Base-by-base conservation (phyloP, 2,888 invertebrate species). In the Lissonota sp. region DNA sequence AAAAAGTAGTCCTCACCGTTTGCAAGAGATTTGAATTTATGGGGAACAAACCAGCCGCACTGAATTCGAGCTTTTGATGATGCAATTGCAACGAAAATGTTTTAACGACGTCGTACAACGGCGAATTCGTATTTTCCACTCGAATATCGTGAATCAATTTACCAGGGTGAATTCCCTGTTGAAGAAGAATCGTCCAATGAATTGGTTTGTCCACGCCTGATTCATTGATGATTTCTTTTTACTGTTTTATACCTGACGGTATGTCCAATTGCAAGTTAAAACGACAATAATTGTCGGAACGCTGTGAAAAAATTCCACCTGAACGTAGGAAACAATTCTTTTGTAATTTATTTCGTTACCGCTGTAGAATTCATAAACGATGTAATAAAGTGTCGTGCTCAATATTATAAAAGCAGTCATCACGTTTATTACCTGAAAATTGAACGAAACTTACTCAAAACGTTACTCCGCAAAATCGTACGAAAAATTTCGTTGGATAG, bases 1-100 rank as follows among this genome's bases (percentile, higher is more conserved):
- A n/a, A 26, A 26, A 26, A 26, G 1, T 26, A 26, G 1, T 26
- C 3, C 26, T 26, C 49, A 91, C 90, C 81, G 87, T 86, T 76
- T 88, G 88, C 12, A 90, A 81, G 7, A 90, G 79, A 67, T 79
- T 87, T 8, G 87, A 87, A 76, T 91, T 87, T 6, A 91, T 77
- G 3, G 80, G 72, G 37, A 90, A 89, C 62, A 88, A 87, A 51
- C 88, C 90, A 44, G 86, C 86, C 5, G 87, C 89, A 26, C 88
- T 87, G 58, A 91, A 91, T 58, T 83, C 82, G 53, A 89, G 79
- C 37, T 84, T 84, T 49, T 84, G 84, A 78, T 86, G 88, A 10
- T 87, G 82, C 39, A 89, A 83, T 55, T 91, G 88, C 39, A 88
- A 86, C 8, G 87, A 87, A 63, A 91, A 90, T 58, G 87, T 72